Evolutionary conservation across 2,888 invertebrate species (phyloP), one percentile per base, ranked within the genome.

Genomic region (Furcula furcula): DNA sequence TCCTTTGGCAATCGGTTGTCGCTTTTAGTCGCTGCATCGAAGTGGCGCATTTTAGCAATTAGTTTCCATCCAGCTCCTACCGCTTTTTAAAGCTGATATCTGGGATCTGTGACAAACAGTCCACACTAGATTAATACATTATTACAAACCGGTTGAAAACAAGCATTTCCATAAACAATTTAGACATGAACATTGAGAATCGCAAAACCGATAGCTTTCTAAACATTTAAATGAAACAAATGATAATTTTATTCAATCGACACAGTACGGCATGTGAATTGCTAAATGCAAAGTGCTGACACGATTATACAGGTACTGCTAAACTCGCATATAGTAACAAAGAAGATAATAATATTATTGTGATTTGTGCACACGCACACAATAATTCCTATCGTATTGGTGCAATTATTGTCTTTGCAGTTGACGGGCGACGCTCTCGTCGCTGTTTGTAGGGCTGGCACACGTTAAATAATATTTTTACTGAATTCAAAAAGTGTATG

Each of bases 371-470:
- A 31, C 10, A 11, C 11, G 28, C 11, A 9, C 26, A 14, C 32
- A 40, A 47, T 47, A 51, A 51, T 47, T 53, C 34, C 40, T 35
- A 26, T 27, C 38, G 36, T 54, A 54, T 55, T 47, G 30, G 31
- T 42, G 40, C 36, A 40, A 46, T 50, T 57, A 54, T 47, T 42
- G 49, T 31, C 19, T 31, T 36, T 28, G 18, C 22, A 49, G 46
- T 53, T 50, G 51, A 44, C 41, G 36, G 35, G 29, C 48, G 46
- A 44, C 45, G 55, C 45, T 33, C 34, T 37, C 13, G 31, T 41
- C 31, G 25, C 32, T 32, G 23, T 26, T 12, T 32, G 4, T 25
- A 32, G 34, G 35, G 22, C 38, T 49, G 29, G 25, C 15, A 7
- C 4, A 10, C 10, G 4, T 21, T n/a, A n/a, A n/a, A n/a, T n/a